A percentile compares a stretch with the other conserved stretches of the same genome.
Conservation (phyloP, 2,113 vertebrate species). For the Lophura nycthemera region DNA sequence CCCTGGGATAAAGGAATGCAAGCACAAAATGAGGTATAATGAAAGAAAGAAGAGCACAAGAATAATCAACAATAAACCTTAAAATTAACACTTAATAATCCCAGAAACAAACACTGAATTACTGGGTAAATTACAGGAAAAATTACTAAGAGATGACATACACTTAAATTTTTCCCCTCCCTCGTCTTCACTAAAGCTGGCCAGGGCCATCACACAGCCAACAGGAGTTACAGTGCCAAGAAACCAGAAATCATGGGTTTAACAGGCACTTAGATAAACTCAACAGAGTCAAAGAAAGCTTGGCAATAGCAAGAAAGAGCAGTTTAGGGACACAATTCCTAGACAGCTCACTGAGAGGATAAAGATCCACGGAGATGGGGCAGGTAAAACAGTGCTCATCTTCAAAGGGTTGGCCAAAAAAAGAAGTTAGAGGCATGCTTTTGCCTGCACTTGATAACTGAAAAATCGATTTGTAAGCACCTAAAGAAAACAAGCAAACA, state of each 20-base stretch:
- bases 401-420: not conserved
- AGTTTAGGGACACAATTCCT: not conserved
- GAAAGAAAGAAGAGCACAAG: not conserved
- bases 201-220: not conserved
- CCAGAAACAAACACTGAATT: not conserved
- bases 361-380: not conserved
- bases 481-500: not conserved
- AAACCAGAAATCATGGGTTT: not conserved
- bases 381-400: not conserved
- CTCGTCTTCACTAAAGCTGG: not conserved
- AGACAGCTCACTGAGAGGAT: not conserved
- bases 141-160: not conserved
- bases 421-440: rapidly evolving
- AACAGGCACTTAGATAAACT: not conserved
- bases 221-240: not conserved
- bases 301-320: not conserved
- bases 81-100: not conserved
- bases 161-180: not conserved
- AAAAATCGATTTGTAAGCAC: not conserved
- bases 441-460: not conserved
- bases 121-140: not conserved
- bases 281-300: not conserved
- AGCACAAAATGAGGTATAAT: not conserved
- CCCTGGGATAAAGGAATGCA: not conserved
- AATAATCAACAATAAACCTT: not conserved